phyloP scores from a whole-genome alignment of 1,140 invertebrate species.

The Brachionus angularis region DNA sequence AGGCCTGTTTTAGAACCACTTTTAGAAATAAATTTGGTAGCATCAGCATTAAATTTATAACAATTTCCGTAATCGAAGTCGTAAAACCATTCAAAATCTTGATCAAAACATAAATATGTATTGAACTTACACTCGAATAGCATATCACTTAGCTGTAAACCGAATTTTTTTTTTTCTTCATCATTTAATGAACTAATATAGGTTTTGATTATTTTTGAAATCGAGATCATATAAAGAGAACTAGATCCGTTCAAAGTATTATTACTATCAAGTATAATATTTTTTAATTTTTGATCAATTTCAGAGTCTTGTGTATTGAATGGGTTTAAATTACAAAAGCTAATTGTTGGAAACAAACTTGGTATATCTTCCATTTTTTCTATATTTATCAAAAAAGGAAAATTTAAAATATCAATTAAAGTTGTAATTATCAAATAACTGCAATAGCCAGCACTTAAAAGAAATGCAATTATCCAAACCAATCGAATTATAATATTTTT shows the following conservation, averaged over 20 bases:
- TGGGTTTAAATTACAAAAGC: constrained; percentile 36
- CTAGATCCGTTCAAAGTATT: neutral
- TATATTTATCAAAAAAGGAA: neutral
- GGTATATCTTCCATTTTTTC: neutral
- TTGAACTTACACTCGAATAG: constrained; percentile 3
- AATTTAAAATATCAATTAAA: neutral
- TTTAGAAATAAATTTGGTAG: neutral
- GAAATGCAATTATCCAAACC: neutral
- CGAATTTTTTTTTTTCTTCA: constrained; percentile 18
- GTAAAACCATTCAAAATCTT: constrained; percentile 38
- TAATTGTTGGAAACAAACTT: neutral
- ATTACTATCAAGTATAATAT: neutral
- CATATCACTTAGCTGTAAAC: neutral
- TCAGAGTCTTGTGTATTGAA: neutral
- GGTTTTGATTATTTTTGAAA: neutral
- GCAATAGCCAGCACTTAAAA: neutral
- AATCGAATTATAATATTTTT: neutral
- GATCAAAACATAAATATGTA: neutral
- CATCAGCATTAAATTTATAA: constrained; percentile 16
- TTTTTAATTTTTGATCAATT: neutral
- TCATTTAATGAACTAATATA: neutral
- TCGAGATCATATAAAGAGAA: neutral
- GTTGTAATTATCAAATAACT: neutral
- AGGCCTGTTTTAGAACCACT: neutral
- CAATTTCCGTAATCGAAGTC: constrained; percentile 38